Evolutionary conservation across 1,140 invertebrate genomes (phyloP).

Genomic region (Drosophila saltans): DNA sequence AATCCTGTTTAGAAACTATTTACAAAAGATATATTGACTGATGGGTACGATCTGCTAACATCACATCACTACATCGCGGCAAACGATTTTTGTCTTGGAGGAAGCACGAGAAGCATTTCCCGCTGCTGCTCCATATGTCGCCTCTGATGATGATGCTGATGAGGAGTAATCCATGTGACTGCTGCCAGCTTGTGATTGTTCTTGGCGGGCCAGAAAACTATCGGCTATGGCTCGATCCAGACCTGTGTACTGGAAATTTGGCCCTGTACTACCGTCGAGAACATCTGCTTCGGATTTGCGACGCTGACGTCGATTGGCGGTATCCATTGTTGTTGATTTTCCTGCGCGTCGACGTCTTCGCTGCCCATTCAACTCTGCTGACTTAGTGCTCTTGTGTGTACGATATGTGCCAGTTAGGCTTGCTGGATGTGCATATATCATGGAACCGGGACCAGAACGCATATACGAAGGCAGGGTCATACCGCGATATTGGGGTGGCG

Average conservation of each 20-base stretch:
- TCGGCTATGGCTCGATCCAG: constrained; percentile 78
- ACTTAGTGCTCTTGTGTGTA: constrained; percentile 76
- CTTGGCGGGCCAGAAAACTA: constrained; percentile 75
- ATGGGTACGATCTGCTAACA: not conserved
- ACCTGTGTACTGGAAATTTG: constrained; percentile 74
- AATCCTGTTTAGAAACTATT: constrained; percentile 21
- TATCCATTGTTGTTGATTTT: constrained; percentile 60
- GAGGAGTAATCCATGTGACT: constrained; percentile 79
- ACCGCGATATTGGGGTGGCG: constrained; percentile 58
- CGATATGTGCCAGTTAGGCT: constrained; percentile 68
- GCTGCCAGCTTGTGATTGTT: constrained; percentile 73
- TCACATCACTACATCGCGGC: constrained; percentile 70
- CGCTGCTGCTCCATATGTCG: constrained; percentile 24
- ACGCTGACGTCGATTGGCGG: constrained; percentile 71
- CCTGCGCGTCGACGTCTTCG: constrained; percentile 63
- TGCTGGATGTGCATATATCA: constrained; percentile 64
- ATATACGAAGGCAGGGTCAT: constrained; percentile 70
- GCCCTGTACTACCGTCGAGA: constrained; percentile 54
- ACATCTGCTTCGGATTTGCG: constrained; percentile 79
- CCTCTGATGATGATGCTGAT: constrained; percentile 57
- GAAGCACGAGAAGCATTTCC: constrained; percentile 53
- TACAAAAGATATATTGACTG: constrained; percentile 41
- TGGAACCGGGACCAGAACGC: constrained; percentile 56
- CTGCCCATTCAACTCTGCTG: constrained; percentile 64
- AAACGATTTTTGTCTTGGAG: constrained; percentile 74